Percentiles rank a stretch among this genome's conserved stretches.
Conservation (phyloP, 1,140 invertebrate species). For the Plectrocnemia conspersa region DNA sequence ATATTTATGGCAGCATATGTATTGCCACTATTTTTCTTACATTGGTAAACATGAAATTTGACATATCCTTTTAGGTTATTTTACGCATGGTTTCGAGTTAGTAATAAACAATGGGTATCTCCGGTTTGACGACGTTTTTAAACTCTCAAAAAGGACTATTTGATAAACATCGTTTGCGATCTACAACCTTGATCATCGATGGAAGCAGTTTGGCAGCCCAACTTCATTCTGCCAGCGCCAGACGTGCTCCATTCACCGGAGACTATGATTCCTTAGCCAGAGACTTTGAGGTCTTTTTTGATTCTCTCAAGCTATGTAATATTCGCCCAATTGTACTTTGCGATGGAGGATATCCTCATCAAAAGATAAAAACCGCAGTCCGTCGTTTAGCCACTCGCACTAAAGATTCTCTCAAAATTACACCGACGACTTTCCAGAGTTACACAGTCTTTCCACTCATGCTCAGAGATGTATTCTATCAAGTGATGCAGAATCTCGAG, state of each 20-base stretch:
- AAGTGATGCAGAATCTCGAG: conserved; percentile 59
- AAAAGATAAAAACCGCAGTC: conserved; percentile 69
- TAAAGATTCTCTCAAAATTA: conserved; percentile 47
- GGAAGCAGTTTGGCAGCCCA: conserved; percentile 73
- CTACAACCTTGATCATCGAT: conserved; percentile 74
- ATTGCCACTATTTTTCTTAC: no score
- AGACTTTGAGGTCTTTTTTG: conserved; percentile 64
- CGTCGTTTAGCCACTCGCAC: conserved; percentile 61
- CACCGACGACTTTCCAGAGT: conserved; percentile 38
- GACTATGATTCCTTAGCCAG: conserved; percentile 76
- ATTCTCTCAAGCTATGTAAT: conserved; percentile 64
- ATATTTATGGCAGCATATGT: no score
- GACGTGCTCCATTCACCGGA: conserved; percentile 73
- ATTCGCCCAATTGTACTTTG: conserved; percentile 74
- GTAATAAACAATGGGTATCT: no score
- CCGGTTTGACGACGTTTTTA: no score
- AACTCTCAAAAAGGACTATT: conserved; percentile 63
- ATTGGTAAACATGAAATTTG: no score
- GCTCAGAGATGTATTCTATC: conserved; percentile 65
- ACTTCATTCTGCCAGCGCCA: conserved; percentile 61
- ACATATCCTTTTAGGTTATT: no score
- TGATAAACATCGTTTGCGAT: conserved; percentile 59
- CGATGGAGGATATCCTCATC: conserved; percentile 74
- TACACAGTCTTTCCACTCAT: conserved; percentile 63
- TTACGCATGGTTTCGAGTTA: no score